Conservation (phyloP, 2,888 invertebrate species). For the Drosophila demipolita region DNA sequence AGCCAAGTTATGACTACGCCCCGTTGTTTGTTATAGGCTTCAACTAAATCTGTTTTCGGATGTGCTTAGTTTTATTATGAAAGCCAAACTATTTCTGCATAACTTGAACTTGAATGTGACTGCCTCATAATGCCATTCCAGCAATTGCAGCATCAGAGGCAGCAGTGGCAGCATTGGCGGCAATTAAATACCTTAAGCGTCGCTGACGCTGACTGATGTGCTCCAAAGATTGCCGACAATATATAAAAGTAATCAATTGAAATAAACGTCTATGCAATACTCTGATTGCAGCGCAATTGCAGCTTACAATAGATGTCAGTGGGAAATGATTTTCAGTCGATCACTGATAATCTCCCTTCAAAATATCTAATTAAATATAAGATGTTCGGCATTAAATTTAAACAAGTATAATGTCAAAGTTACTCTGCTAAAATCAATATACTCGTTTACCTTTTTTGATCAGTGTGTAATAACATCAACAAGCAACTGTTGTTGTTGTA, state of each 20-base stretch:
- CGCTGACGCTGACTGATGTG: constrained; percentile 58
- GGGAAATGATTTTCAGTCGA: background rate
- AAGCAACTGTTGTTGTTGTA: constrained; percentile 28
- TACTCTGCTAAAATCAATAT: background rate
- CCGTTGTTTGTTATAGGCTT: constrained; percentile 1
- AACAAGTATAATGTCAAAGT: background rate
- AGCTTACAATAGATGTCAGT: background rate
- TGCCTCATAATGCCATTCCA: constrained; percentile 33
- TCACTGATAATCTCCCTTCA: background rate
- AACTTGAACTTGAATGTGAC: constrained; percentile 1
- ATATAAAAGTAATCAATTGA: constrained; percentile 16
- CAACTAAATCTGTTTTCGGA: background rate
- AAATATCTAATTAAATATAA: background rate
- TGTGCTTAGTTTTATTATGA: constrained; percentile 25
- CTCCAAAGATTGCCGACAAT: constrained; percentile 61
- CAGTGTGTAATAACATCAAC: background rate
- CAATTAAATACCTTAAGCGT: constrained; percentile 70
- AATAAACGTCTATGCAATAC: constrained; percentile 3
- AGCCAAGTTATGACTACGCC: constrained; percentile 21
- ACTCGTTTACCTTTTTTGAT: background rate
- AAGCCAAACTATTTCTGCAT: constrained; percentile 22
- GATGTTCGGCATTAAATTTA: background rate
- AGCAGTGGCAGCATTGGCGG: constrained; percentile 52
- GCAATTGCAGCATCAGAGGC: constrained; percentile 11
- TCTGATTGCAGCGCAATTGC: background rate